These are phyloP conservation scores for Astatotilapia flaviijosephi DNA, from an alignment of 2,113 vertebrate species.

Conservation along the genomic window DNA sequence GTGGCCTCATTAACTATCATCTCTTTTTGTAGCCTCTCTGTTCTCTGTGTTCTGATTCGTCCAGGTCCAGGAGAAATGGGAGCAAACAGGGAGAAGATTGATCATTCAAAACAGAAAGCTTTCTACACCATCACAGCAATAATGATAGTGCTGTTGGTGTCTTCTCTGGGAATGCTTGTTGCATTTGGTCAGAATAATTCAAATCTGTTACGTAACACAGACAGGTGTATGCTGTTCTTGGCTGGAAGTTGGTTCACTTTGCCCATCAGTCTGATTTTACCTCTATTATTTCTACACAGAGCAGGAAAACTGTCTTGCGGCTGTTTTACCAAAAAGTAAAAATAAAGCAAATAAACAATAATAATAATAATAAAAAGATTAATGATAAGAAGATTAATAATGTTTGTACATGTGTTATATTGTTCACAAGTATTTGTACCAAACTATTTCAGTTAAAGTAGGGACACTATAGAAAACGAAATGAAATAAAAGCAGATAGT, in stretches of 20 bases:
- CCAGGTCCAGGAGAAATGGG: too few relatives aligned
- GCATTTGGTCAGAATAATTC: rapidly evolving
- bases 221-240: rapidly evolving
- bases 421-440: background rate
- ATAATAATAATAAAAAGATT: background rate
- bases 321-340: background rate
- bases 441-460: background rate
- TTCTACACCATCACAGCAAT: background rate
- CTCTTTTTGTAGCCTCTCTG: too few relatives aligned
- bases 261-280: background rate
- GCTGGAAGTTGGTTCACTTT: background rate
- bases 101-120: background rate
- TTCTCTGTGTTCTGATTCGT: too few relatives aligned
- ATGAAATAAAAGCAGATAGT: background rate
- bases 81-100: rapidly evolving
- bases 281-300: background rate
- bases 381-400: background rate
- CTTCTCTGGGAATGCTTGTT: background rate
- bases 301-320: background rate
- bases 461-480: background rate
- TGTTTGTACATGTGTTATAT: background rate
- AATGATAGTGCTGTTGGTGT: too few relatives aligned
- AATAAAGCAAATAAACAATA: background rate
- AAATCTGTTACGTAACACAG: background rate
- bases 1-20: too few relatives aligned